Evolutionary conservation across 2,888 invertebrate genomes (phyloP).

Genomic region (Dryococelus australis): DNA sequence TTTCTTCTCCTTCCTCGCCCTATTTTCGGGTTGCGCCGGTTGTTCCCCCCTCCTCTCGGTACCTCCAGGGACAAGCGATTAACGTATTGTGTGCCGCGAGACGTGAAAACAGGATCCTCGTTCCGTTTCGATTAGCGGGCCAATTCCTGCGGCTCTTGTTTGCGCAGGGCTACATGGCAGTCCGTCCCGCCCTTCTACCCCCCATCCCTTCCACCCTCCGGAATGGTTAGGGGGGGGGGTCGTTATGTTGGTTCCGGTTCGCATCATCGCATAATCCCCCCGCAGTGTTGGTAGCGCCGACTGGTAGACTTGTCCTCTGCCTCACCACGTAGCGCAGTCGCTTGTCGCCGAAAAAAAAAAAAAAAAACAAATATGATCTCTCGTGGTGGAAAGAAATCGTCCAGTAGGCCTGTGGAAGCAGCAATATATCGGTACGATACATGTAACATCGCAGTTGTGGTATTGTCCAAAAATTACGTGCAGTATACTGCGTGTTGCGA

Average conservation of each 20-base stretch:
- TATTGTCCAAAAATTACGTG: too few species aligned
- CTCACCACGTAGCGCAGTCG: too few species aligned
- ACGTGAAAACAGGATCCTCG: conserved; percentile 11
- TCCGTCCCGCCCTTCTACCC: neutral
- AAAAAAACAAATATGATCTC: too few species aligned
- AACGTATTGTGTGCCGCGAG: conserved; percentile 16
- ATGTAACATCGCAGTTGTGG: too few species aligned
- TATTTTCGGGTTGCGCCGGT: neutral
- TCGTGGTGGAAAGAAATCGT: too few species aligned
- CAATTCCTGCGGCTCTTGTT: conserved; percentile 5
- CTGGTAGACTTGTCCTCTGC: neutral
- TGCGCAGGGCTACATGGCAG: neutral
- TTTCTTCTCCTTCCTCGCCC: neutral
- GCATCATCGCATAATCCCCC: neutral
- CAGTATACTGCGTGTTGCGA: too few species aligned
- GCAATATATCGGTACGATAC: too few species aligned
- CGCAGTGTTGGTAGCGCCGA: neutral
- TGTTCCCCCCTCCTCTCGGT: neutral
- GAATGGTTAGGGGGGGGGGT: neutral
- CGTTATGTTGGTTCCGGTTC: neutral
- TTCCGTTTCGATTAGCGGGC: conserved; percentile 9
- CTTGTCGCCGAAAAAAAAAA: too few species aligned
- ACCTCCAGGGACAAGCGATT: neutral
- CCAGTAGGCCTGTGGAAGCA: too few species aligned
- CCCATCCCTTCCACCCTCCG: neutral